These are phyloP conservation scores for Halocynthia aurantium DNA, from an alignment of 23 tunicate species.

Conservation along the genomic window DNA sequence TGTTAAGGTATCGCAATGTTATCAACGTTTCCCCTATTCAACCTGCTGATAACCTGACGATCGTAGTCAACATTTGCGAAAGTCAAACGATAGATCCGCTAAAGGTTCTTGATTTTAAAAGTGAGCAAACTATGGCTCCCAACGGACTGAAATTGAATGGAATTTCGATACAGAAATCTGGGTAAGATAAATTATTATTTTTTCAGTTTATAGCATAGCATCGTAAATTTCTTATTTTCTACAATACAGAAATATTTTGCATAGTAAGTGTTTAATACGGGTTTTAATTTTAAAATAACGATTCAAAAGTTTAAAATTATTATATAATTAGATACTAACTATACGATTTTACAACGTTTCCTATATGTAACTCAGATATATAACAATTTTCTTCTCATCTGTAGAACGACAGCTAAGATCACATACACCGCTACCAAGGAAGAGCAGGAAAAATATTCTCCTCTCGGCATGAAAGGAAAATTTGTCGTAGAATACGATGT, in stretches of 20 bases:
- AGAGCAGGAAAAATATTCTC: conserved; percentile 32
- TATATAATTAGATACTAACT: too few relatives aligned
- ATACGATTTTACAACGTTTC: too few relatives aligned
- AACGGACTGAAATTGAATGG: conserved; percentile 5
- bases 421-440: conserved; percentile 22
- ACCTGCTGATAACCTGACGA: conserved; percentile 6
- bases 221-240: too few relatives aligned
- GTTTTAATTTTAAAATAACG: too few relatives aligned
- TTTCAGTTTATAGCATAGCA: neutral
- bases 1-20: conserved; percentile 25
- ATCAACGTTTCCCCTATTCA: conserved; percentile 30
- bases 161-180: neutral
- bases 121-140: conserved; percentile 29
- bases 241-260: too few relatives aligned
- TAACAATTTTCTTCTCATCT: neutral
- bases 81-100: conserved; percentile 7
- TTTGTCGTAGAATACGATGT: conserved; percentile 40
- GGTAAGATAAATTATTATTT: neutral
- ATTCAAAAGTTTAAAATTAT: too few relatives aligned
- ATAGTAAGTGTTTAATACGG: too few relatives aligned
- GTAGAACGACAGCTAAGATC: conserved; percentile 30
- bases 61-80: conserved; percentile 32
- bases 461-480: conserved; percentile 41
- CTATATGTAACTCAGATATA: too few relatives aligned
- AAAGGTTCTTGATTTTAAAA: conserved; percentile 26